A percentile compares a stretch with the other conserved stretches of the same genome.
These are phyloP conservation scores for Zapus hudsonius DNA, from an alignment of 2,113 vertebrate genomes.

Conservation along the genomic window DNA sequence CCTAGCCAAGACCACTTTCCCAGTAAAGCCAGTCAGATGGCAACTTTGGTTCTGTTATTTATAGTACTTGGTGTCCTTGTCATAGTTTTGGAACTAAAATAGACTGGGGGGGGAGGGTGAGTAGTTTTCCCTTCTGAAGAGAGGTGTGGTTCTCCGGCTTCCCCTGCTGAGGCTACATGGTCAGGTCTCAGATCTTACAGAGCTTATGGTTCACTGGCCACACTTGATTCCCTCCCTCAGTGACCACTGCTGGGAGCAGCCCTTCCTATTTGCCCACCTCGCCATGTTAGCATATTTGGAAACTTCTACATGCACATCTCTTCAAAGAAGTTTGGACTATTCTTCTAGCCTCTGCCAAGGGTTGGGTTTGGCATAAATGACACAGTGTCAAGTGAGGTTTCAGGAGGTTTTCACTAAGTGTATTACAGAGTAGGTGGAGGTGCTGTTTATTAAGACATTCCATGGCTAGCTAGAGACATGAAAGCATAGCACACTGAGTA, in stretches of 20 bases:
- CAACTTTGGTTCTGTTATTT: conserved; percentile 71
- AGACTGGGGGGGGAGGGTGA: conserved; percentile 27
- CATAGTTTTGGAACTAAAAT: conserved; percentile 40
- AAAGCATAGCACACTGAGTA: not conserved
- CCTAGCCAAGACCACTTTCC: conserved; percentile 40
- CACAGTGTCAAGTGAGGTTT: not conserved
- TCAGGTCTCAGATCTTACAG: not conserved
- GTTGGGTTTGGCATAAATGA: not conserved
- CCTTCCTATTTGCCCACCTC: not conserved
- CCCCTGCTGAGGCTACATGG: not conserved
- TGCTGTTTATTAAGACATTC: not conserved
- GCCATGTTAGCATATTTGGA: not conserved
- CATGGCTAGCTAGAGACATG: not conserved
- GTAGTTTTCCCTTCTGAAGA: conserved; percentile 65
- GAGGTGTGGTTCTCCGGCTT: conserved; percentile 61
- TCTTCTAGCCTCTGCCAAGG: not conserved
- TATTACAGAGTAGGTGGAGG: not conserved
- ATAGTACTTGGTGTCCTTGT: conserved; percentile 36
- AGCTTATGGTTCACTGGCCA: not conserved
- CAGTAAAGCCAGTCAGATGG: conserved; percentile 59
- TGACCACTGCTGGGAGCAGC: not conserved
- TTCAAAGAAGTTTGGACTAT: not conserved
- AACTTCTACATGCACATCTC: not conserved
- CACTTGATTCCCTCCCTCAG: not conserved
- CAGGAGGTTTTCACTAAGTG: not conserved